Evolutionary conservation across 2,113 vertebrate genomes (phyloP).

Genomic region (Oryzias woworae): DNA sequence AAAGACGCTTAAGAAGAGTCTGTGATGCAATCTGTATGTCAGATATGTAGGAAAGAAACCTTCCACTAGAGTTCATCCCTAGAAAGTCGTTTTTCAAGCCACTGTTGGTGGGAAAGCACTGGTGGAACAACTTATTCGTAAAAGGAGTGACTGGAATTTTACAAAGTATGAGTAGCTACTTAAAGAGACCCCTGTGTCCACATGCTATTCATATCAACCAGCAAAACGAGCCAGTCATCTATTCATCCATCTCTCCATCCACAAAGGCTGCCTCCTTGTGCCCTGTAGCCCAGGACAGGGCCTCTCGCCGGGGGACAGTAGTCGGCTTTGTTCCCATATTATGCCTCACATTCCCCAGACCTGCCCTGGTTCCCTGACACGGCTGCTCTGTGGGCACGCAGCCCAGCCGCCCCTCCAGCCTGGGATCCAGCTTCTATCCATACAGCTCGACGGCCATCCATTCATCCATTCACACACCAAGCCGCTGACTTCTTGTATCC

Average conservation of each 20-base stretch:
- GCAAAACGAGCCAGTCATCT: constrained; percentile 11
- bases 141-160: not conserved
- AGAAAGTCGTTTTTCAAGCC: not conserved
- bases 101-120: not conserved
- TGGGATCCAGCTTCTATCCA: constrained; percentile 52
- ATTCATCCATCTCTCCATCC: constrained; percentile 37
- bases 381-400: constrained; percentile 55
- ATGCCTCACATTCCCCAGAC: constrained; percentile 75
- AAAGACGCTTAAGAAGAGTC: no score
- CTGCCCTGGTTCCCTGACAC: constrained; percentile 60
- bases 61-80: no score
- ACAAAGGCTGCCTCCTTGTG: constrained; percentile 48
- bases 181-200: constrained; percentile 5
- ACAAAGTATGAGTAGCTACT: constrained; percentile 2
- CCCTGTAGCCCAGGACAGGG: constrained; percentile 57
- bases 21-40: no score
- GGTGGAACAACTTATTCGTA: not conserved
- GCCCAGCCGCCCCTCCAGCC: constrained; percentile 32
- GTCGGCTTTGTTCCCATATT: constrained; percentile 73
- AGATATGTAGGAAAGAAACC: no score
- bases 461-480: constrained; percentile 59
- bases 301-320: constrained; percentile 75
- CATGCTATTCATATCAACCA: constrained; percentile 21
- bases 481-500: constrained; percentile 63
- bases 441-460: constrained; percentile 40